phyloP scores from a whole-genome alignment of 92 coral and sea anemone genomes.

The Palythoa grandis region DNA sequence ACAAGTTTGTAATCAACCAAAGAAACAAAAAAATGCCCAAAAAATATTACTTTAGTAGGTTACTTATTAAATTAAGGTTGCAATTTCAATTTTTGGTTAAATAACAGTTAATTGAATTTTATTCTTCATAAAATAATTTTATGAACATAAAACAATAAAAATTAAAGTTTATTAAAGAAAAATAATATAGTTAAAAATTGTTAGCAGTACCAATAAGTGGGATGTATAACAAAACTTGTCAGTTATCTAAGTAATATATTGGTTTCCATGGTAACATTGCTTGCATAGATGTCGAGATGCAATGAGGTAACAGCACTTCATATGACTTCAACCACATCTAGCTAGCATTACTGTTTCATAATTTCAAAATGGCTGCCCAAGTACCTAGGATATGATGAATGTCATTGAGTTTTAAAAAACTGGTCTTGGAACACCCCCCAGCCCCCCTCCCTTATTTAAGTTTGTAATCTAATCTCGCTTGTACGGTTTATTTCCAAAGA shows the following conservation, averaged over 20 bases:
- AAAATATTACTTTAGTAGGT: too few relatives aligned
- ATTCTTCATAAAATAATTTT: too few relatives aligned
- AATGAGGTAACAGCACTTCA: not conserved
- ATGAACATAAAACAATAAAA: not conserved
- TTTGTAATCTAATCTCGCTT: slow-evolving; percentile 1
- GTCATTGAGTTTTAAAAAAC: slow-evolving; percentile 28
- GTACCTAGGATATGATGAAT: slow-evolving; percentile 10
- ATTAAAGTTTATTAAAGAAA: not conserved
- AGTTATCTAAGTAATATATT: not conserved
- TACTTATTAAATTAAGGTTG: too few relatives aligned
- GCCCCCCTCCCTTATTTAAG: slow-evolving; percentile 62
- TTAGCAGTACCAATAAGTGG: not conserved
- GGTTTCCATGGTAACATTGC: slow-evolving; percentile 72
- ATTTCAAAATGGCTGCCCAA: slow-evolving; percentile 74
- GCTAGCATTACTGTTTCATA: not conserved
- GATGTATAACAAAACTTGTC: not conserved
- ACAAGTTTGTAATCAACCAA: too few relatives aligned
- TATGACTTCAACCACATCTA: not conserved
- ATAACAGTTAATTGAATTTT: too few relatives aligned
- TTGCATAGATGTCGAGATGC: not conserved
- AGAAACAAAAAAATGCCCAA: too few relatives aligned
- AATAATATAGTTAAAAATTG: not conserved
- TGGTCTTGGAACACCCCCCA: slow-evolving; percentile 62
- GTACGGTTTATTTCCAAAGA: not conserved
- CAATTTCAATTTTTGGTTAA: too few relatives aligned